Percentiles rank a stretch among this genome's conserved stretches.
phyloP scores from a whole-genome alignment of 2,113 vertebrate genomes.

The Malurus elegans region DNA sequence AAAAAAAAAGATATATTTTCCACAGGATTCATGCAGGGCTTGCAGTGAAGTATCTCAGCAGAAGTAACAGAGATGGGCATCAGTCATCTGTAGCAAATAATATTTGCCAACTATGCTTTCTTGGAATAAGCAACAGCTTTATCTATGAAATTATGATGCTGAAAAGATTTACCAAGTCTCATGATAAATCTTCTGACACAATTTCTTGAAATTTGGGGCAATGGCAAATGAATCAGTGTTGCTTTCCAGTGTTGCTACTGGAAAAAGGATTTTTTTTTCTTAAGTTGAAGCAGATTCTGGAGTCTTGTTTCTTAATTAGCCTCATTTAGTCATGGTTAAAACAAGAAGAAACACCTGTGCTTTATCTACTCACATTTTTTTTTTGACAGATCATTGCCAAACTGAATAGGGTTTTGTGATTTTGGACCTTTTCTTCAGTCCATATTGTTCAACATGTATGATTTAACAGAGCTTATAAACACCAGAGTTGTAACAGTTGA shows the following conservation, averaged over 20 bases:
- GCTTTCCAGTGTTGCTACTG: not conserved
- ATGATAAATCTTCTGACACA: not conserved
- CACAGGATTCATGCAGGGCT: not conserved
- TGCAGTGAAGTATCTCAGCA: not conserved
- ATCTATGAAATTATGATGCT: not conserved
- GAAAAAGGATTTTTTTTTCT: not conserved
- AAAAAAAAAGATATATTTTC: not conserved
- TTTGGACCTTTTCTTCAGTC: not conserved
- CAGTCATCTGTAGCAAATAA: rapidly evolving
- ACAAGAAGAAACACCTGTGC: not conserved
- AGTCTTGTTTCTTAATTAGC: not conserved
- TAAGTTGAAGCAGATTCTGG: not conserved
- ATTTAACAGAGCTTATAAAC: not conserved
- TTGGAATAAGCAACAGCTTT: not conserved
- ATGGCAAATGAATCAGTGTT: not conserved
- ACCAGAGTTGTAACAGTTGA: not conserved
- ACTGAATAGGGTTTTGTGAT: not conserved
- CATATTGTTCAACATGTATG: not conserved
- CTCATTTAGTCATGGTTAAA: not conserved
- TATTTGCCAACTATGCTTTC: not conserved
- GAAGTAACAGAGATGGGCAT: not conserved
- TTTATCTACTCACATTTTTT: not conserved
- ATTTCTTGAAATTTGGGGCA: not conserved
- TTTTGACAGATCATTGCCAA: not conserved
- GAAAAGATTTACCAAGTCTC: not conserved